These are phyloP conservation scores for Oxyteleia sp. DNA, from an alignment of 2,888 invertebrate species.

Conservation along the genomic window DNA sequence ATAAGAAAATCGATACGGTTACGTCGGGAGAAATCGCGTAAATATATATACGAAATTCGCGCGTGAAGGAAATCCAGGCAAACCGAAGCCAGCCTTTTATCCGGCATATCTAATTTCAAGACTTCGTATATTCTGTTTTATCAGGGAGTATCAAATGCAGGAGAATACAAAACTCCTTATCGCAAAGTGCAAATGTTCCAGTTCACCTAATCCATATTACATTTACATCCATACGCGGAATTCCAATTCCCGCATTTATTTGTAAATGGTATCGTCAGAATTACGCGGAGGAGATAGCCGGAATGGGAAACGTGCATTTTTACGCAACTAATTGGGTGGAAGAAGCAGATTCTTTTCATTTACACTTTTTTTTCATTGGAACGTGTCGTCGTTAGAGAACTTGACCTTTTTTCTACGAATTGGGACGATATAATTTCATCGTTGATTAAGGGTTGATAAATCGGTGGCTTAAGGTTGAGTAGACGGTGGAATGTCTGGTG, in stretches of 20 bases:
- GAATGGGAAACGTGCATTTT: no score
- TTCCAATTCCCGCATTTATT: slow-evolving; percentile 4
- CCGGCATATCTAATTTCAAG: slow-evolving; percentile 37
- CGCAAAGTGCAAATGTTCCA: slow-evolving; percentile 36
- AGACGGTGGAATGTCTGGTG: no score
- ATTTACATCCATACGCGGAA: slow-evolving; percentile 19
- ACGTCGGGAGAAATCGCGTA: slow-evolving; percentile 12
- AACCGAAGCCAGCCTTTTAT: slow-evolving; percentile 26
- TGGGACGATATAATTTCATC: no score
- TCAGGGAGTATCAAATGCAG: slow-evolving; percentile 29
- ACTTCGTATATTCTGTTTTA: slow-evolving; percentile 32
- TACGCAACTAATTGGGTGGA: no score
- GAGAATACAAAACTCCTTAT: slow-evolving; percentile 39
- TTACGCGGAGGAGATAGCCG: neutral
- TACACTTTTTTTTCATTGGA: no score
- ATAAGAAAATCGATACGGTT: slow-evolving; percentile 42
- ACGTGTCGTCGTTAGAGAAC: no score
- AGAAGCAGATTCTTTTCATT: no score
- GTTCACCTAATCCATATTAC: slow-evolving; percentile 43
- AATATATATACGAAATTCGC: slow-evolving; percentile 29
- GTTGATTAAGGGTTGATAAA: no score
- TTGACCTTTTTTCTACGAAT: no score
- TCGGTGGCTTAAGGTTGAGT: no score
- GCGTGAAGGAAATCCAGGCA: slow-evolving; percentile 23
- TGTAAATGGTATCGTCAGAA: neutral